Base-by-base conservation (phyloP, 2,888 invertebrate genomes). In the Alentia gelatinosa region DNA sequence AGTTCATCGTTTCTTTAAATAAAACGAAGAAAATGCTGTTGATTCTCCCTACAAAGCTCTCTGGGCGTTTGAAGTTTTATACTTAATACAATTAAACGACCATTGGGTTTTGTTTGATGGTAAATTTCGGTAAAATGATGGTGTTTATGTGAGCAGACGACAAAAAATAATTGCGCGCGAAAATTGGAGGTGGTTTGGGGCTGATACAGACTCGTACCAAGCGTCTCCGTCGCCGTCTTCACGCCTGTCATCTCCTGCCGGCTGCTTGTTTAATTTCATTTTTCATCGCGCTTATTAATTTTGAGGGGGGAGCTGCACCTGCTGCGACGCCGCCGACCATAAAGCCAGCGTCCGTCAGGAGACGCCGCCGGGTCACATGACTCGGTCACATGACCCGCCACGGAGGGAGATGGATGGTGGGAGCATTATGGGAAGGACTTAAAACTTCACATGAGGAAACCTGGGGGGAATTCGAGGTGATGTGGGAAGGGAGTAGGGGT, bases 231-330 rank as follows among this genome's bases (percentile, higher is more conserved):
- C 79, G 37, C 79, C 79, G 39, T 39, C 79, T 79, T 79, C 79
- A 79, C 79, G 79, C 37, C 79, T 79, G 79, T 79, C 79, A 79
- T 35, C 79, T 79, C 26, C 79, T 35, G 37, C 79, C 79, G 79
- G 39, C 79, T 79, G 79, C 79, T 79, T 79, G 39, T 79, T 79
- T 79, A 79, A 79, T 79, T 79, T 79, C 79, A 79, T 79, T 79
- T 79, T 79, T 79, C 79, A 79, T 79, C 79, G 79, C 63, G 63
- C 79, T 79, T 79, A 79, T 79, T 79, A 79, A 79, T 79, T 79
- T 79, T 79, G 79, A 79, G 79, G 39, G 37, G 39, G 79, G 3
- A 35, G 19, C 35, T 74, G 79, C 79, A 79, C 79, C 79, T 79
- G 79, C 79, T 79, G 79, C 15, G 79, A 15, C 79, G 9, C 79